phyloP scores from a whole-genome alignment of 2,888 invertebrate genomes.

The Onthophagus sagittarius region DNA sequence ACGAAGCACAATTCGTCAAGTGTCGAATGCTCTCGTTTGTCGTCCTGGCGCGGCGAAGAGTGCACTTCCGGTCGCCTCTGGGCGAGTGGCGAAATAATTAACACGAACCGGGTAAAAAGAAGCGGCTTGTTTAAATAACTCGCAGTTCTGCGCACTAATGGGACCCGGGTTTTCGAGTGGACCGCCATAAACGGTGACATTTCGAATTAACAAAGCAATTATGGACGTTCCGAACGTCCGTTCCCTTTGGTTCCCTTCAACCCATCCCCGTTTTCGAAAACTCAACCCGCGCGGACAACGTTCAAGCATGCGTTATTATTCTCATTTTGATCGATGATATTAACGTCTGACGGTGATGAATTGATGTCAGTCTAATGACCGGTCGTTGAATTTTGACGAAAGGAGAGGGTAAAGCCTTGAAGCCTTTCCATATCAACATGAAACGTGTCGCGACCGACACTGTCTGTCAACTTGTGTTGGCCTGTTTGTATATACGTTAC shows the following conservation, averaged over 20 bases:
- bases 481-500: neutral
- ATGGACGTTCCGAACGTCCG: slow-evolving; percentile 7
- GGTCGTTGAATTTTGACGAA: neutral
- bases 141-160: slow-evolving; percentile 22
- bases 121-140: slow-evolving; percentile 30
- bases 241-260: neutral
- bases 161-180: slow-evolving; percentile 26
- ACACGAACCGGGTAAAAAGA: slow-evolving; percentile 26
- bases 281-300: neutral
- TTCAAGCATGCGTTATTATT: slow-evolving; percentile 5
- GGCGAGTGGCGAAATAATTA: slow-evolving; percentile 28
- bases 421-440: neutral
- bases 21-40: slow-evolving; percentile 19
- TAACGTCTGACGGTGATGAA: slow-evolving; percentile 9
- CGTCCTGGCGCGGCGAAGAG: neutral
- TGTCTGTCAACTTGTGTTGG: neutral
- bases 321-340: slow-evolving; percentile 11
- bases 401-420: neutral
- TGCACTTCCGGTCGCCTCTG: neutral
- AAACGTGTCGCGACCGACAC: neutral
- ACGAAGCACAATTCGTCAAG: slow-evolving; percentile 32
- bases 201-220: slow-evolving; percentile 13
- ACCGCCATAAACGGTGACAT: slow-evolving; percentile 13
- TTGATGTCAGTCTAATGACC: slow-evolving; percentile 5
- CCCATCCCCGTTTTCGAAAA: neutral